phyloP scores from a whole-genome alignment of 2,797 vertebrate genomes.

The Mus caroli region DNA sequence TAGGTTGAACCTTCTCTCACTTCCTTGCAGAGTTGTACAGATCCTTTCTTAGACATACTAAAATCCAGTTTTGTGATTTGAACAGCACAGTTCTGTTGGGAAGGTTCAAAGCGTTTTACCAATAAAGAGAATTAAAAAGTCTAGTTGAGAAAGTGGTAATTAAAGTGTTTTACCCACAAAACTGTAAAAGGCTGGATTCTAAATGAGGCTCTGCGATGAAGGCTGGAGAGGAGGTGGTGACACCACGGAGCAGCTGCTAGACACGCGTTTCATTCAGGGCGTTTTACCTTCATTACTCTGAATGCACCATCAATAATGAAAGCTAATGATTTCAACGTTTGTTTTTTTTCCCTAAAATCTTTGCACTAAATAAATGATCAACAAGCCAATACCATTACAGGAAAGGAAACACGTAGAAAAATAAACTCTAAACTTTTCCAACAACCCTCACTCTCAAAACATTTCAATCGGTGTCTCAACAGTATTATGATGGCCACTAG shows the following conservation, averaged over 20 bases:
- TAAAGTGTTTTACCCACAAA: conserved; percentile 89
- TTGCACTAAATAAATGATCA: conserved; percentile 89
- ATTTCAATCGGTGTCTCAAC: conserved; percentile 76
- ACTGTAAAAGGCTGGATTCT: conserved; percentile 87
- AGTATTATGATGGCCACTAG: conserved; percentile 61
- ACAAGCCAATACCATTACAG: conserved; percentile 87
- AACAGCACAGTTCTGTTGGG: conserved; percentile 82
- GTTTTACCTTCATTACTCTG: conserved; percentile 88
- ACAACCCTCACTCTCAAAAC: conserved; percentile 76
- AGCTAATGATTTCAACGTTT: conserved; percentile 86
- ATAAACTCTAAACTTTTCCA: conserved; percentile 84
- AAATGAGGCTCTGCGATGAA: conserved; percentile 89
- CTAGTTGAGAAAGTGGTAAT: conserved; percentile 89
- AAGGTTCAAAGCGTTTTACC: conserved; percentile 87
- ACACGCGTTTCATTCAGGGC: conserved; percentile 89
- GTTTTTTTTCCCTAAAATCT: conserved; percentile 85
- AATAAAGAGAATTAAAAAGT: conserved; percentile 87
- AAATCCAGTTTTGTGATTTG: conserved; percentile 85
- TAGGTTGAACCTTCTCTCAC: conserved; percentile 82
- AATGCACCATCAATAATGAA: conserved; percentile 86
- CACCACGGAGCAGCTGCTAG: conserved; percentile 89
- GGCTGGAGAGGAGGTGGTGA: conserved; percentile 89
- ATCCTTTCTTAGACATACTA: conserved; percentile 84
- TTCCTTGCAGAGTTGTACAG: conserved; percentile 85
- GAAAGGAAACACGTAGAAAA: conserved; percentile 83